Evolutionary conservation across 2,113 vertebrate species (phyloP).

Genomic region (Loxodonta africana): DNA sequence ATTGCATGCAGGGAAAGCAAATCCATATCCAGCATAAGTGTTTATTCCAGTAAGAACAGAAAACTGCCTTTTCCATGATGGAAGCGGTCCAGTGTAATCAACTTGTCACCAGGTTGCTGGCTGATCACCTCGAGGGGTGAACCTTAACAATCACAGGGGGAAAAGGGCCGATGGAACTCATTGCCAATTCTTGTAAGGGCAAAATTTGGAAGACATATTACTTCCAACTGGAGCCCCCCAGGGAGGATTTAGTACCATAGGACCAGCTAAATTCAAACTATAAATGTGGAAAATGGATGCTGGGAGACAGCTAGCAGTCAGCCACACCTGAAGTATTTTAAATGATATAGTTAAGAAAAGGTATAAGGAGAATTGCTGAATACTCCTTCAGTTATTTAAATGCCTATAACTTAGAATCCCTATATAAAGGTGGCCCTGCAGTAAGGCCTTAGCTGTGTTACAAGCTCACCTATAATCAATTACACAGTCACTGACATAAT

Average conservation of each 20-base stretch:
- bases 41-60: too few relatives aligned
- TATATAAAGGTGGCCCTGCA: accelerated
- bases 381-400: neutral
- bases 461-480: neutral
- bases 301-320: neutral
- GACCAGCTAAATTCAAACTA: neutral
- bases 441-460: neutral
- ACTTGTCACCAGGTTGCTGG: too few relatives aligned
- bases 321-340: neutral
- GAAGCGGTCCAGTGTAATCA: too few relatives aligned
- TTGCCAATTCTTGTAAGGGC: neutral
- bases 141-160: too few relatives aligned
- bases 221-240: neutral
- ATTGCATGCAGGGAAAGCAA: too few relatives aligned
- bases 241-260: neutral
- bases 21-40: too few relatives aligned
- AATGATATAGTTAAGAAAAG: neutral
- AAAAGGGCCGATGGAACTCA: neutral
- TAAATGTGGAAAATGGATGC: neutral
- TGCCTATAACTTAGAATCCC: neutral
- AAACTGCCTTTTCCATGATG: too few relatives aligned
- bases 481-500: neutral
- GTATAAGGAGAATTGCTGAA: neutral
- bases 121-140: too few relatives aligned
- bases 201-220: neutral